phyloP scores from a whole-genome alignment of 2,113 vertebrate genomes.

The Lepus europaeus region DNA sequence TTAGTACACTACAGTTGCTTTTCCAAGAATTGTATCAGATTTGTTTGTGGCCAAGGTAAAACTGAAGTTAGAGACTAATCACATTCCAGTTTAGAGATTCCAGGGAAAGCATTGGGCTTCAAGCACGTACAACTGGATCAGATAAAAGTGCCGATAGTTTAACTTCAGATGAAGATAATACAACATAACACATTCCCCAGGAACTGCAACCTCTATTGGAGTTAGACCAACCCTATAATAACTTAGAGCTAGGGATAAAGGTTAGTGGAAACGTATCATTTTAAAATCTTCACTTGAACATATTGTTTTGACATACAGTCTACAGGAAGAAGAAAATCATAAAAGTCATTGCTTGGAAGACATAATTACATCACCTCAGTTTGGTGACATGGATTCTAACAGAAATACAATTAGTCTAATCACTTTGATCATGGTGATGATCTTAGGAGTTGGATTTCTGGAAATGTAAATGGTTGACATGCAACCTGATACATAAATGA shows the following conservation, averaged over 20 bases:
- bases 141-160: background rate
- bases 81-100: background rate
- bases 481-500: conserved; percentile 57
- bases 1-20: background rate
- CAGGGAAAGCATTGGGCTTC: background rate
- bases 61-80: background rate
- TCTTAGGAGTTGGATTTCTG: conserved; percentile 71
- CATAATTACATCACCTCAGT: conserved; percentile 76
- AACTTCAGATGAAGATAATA: conserved; percentile 20
- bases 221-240: conserved; percentile 28
- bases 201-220: background rate
- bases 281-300: conserved; percentile 11
- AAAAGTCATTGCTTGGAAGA: conserved; percentile 67
- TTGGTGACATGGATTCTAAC: conserved; percentile 71
- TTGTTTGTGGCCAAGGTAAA: conserved; percentile 37
- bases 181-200: background rate
- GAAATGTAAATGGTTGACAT: conserved; percentile 72
- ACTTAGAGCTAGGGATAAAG: background rate
- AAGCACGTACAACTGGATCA: background rate
- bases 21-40: background rate
- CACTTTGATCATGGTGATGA: conserved; percentile 76
- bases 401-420: conserved; percentile 75
- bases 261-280: conserved; percentile 6
- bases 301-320: conserved; percentile 25
- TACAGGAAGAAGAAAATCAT: conserved; percentile 41